Percentiles rank a stretch among this genome's conserved stretches.
Conservation (phyloP, 2,888 invertebrate genomes). For the Cephalotes varians region DNA sequence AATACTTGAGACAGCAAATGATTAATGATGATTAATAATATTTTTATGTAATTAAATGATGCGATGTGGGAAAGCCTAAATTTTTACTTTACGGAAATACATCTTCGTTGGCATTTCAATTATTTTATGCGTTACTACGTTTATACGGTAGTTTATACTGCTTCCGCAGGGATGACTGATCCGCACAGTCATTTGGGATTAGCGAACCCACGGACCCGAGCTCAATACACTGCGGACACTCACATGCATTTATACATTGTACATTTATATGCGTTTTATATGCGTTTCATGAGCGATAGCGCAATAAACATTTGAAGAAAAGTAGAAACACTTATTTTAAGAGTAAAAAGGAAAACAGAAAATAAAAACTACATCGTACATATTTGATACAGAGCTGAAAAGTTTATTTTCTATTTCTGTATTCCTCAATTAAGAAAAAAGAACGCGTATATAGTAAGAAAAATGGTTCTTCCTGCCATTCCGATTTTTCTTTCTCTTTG, state of each 20-base stretch:
- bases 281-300: neutral
- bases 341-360: neutral
- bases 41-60: neutral
- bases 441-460: neutral
- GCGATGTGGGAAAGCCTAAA: neutral
- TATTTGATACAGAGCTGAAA: neutral
- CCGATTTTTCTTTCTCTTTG: constrained; percentile 12
- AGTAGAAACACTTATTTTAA: neutral
- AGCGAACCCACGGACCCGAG: too few species aligned
- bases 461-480: neutral
- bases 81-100: neutral
- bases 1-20: neutral
- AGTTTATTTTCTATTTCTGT: neutral
- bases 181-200: too few species aligned
- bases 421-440: neutral
- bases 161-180: neutral
- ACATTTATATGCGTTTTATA: neutral
- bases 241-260: neutral
- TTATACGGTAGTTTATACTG: neutral
- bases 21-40: neutral
- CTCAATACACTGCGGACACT: neutral
- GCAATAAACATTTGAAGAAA: neutral
- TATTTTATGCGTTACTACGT: neutral
- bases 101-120: neutral
- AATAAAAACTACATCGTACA: neutral